phyloP scores from a whole-genome alignment of 2,113 vertebrate genomes.

The Ptilorrhoa leucosticta region DNA sequence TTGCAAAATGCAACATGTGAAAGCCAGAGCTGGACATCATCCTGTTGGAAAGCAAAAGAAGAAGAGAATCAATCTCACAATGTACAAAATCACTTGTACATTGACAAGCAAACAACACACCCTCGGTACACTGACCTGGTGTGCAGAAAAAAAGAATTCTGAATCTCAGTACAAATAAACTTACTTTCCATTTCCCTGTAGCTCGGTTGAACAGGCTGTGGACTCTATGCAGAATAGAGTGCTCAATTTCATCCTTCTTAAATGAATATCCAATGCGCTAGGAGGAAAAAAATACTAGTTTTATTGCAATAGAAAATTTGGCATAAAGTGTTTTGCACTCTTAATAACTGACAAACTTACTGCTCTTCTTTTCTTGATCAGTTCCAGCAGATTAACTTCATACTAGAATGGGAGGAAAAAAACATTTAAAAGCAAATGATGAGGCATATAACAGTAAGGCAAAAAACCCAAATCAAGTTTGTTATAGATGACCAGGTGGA shows the following conservation, averaged over 20 bases:
- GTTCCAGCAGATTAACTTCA: conserved; percentile 91
- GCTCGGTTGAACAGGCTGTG: conserved; percentile 85
- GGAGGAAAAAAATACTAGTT: neutral
- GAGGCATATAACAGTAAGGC: neutral
- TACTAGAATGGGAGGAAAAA: conserved; percentile 73
- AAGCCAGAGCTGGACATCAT: conserved; percentile 93
- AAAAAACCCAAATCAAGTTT: neutral
- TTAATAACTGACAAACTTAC: conserved; percentile 74
- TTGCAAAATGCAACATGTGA: conserved; percentile 94
- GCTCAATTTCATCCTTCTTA: conserved; percentile 94
- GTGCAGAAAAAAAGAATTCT: neutral
- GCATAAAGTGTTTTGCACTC: neutral
- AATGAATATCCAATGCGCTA: conserved; percentile 88
- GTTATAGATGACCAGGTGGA: neutral
- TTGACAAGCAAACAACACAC: neutral
- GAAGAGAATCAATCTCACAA: neutral
- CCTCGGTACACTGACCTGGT: neutral
- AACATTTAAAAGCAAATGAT: neutral
- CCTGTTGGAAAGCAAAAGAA: conserved; percentile 66
- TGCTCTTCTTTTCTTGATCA: conserved; percentile 89
- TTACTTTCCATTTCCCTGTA: conserved; percentile 92
- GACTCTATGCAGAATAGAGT: conserved; percentile 83
- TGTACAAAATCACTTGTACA: neutral
- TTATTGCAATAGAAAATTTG: neutral
- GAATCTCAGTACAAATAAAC: neutral